A percentile compares a stretch with the other conserved stretches of the same genome.
phyloP scores from a whole-genome alignment of 2,888 invertebrate genomes.

The Rugalucina vietnamica region DNA sequence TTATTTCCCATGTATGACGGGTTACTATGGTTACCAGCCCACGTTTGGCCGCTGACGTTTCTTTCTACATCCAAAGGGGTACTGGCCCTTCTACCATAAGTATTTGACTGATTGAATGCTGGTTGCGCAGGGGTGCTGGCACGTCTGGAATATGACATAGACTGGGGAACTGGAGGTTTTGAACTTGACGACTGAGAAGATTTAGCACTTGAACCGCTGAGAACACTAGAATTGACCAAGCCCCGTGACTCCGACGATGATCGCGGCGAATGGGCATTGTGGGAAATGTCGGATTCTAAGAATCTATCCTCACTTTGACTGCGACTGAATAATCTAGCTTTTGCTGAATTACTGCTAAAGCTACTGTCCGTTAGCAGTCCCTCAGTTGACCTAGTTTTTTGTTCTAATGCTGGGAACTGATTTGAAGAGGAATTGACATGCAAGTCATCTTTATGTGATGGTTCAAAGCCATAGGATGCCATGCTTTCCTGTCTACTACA shows the following conservation, averaged over 20 bases:
- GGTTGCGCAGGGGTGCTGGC: background rate
- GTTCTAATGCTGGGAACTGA: background rate
- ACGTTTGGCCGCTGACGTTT: background rate
- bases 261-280: constrained; percentile 18
- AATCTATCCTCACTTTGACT: constrained; percentile 43
- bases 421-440: constrained; percentile 9
- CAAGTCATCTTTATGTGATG: constrained; percentile 47
- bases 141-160: background rate
- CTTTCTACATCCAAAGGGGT: background rate
- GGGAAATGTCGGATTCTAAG: constrained; percentile 2
- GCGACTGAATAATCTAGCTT: constrained; percentile 16
- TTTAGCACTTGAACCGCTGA: constrained; percentile 18
- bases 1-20: background rate
- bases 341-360: constrained; percentile 20
- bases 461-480: constrained; percentile 49
- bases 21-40: background rate
- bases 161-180: background rate
- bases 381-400: constrained; percentile 48
- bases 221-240: constrained; percentile 30
- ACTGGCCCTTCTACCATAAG: background rate
- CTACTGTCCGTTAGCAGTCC: constrained; percentile 43
- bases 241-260: constrained; percentile 46
- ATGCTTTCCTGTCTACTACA: constrained; percentile 43
- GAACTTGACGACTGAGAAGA: constrained; percentile 11
- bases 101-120: background rate